Conservation (phyloP, 2,797 vertebrate genomes). For the Alectoris magna region DNA sequence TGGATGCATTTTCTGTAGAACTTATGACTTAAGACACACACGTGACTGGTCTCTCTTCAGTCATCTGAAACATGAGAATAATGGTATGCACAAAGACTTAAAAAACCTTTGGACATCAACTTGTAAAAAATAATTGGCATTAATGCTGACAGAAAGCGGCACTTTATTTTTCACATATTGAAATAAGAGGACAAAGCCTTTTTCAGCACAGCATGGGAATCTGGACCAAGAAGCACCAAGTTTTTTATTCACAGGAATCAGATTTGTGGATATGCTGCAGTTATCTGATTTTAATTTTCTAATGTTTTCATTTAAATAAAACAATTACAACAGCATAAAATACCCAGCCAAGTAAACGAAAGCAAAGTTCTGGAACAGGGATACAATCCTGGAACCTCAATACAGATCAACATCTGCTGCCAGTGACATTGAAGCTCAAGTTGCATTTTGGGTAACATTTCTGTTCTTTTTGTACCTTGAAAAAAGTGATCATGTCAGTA, state of each 20-base stretch:
- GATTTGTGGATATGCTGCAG: neutral
- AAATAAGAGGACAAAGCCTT: neutral
- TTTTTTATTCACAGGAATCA: neutral
- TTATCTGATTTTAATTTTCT: neutral
- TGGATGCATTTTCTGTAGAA: neutral
- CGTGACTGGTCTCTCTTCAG: neutral
- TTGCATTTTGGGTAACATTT: neutral
- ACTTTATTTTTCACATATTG: neutral
- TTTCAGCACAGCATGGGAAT: neutral
- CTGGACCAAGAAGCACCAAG: neutral
- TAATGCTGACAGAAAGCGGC: neutral
- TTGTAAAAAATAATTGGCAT: neutral
- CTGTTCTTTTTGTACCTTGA: neutral
- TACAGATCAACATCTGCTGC: neutral
- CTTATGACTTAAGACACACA: accelerated
- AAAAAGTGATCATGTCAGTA: neutral
- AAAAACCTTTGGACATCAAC: neutral
- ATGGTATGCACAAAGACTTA: neutral
- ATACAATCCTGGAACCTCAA: too few relatives aligned
- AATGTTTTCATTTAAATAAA: neutral
- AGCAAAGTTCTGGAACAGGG: neutral
- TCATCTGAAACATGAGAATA: neutral
- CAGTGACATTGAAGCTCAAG: neutral
- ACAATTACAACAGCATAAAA: neutral
- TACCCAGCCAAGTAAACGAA: neutral